Evolutionary conservation across 2,888 invertebrate genomes (phyloP).

Genomic region (Trachelus troglodyta): DNA sequence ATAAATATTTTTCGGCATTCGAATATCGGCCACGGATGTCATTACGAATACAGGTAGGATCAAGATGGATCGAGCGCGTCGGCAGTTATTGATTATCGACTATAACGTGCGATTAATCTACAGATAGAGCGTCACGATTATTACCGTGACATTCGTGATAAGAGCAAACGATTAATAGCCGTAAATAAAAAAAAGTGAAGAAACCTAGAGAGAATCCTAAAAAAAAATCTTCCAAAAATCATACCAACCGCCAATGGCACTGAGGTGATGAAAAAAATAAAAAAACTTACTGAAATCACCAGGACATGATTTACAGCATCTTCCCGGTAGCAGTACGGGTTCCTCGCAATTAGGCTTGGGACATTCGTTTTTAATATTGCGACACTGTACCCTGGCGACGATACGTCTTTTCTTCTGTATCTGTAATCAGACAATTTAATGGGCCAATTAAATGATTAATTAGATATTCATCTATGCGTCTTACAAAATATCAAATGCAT

Average conservation of each 20-base stretch:
- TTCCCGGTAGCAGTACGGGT: slow-evolving; percentile 84
- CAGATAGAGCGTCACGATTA: slow-evolving; percentile 17
- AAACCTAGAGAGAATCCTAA: not conserved
- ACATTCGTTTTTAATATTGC: slow-evolving; percentile 92
- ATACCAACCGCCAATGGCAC: not conserved
- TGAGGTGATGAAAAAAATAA: not conserved
- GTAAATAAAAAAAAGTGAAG: not conserved
- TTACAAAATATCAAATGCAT: not conserved
- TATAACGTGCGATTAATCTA: slow-evolving; percentile 22
- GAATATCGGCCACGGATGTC: not conserved
- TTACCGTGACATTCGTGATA: not conserved
- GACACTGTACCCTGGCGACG: slow-evolving; percentile 89
- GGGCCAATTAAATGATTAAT: not conserved
- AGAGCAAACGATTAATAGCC: not conserved
- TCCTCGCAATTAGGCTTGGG: slow-evolving; percentile 88
- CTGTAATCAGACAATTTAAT: slow-evolving; percentile 68
- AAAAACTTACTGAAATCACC: slow-evolving; percentile 79
- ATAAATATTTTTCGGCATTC: not conserved
- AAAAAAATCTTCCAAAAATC: not conserved
- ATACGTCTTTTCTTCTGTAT: slow-evolving; percentile 88
- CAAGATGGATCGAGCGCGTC: not conserved
- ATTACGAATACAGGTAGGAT: not conserved
- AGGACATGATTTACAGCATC: slow-evolving; percentile 93
- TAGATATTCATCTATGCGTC: not conserved
- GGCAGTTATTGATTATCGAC: not conserved